Percentiles rank a stretch among this genome's conserved stretches.
Evolutionary conservation across 2,797 vertebrate genomes (phyloP).

Genomic region (Enteromius trimaculatus): DNA sequence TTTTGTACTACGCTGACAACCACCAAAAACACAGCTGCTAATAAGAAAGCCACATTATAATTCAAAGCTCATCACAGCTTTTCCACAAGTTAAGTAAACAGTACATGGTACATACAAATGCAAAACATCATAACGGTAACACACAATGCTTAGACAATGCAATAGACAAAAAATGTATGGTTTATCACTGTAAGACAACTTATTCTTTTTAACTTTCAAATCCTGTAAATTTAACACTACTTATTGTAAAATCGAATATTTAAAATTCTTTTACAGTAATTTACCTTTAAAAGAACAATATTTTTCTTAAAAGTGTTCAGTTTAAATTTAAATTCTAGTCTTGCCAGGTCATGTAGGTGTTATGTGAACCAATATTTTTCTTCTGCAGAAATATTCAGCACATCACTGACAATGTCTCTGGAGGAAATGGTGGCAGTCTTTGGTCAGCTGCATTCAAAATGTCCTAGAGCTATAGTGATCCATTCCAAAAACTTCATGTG

Average conservation of each 20-base stretch:
- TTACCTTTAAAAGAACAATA: not conserved
- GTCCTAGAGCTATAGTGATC: not conserved
- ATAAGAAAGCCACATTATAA: not conserved
- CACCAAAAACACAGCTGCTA: not conserved
- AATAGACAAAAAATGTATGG: not conserved
- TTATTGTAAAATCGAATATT: not conserved
- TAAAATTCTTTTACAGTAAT: not conserved
- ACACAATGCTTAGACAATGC: not conserved
- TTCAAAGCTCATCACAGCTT: not conserved
- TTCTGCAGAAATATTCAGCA: not conserved
- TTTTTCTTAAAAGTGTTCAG: too few relatives aligned
- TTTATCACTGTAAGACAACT: not conserved
- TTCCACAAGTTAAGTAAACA: not conserved
- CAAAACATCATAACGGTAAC: not conserved
- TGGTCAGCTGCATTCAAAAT: constrained; percentile 4
- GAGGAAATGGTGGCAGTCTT: not conserved
- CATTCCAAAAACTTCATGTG: not conserved
- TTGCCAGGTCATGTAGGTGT: not conserved
- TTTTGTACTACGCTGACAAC: not conserved
- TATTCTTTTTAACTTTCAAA: too few relatives aligned
- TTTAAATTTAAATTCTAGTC: not conserved
- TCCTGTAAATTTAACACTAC: not conserved
- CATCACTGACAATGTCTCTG: not conserved
- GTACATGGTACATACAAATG: not conserved
- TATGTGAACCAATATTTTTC: not conserved